Conservation (phyloP, 2,888 invertebrate genomes). For the Orthosia cruda region DNA sequence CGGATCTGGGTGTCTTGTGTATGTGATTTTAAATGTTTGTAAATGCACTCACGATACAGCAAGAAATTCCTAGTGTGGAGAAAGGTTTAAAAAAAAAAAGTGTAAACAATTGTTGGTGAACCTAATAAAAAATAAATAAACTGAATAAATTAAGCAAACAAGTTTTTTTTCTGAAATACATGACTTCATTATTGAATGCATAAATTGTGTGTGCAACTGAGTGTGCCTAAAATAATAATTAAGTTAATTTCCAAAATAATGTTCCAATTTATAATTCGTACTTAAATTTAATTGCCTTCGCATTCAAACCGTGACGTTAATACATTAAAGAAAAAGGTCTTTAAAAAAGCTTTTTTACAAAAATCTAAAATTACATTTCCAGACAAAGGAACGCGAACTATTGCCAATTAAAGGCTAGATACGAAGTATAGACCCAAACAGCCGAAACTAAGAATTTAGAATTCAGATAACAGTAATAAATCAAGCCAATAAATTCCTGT, state of each 20-base stretch:
- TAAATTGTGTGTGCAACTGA: background rate
- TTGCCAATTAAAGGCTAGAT: constrained; percentile 36
- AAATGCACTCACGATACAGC: too few species aligned
- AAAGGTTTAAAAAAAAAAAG: too few species aligned
- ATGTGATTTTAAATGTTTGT: too few species aligned
- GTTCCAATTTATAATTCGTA: background rate
- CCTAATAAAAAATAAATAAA: too few species aligned
- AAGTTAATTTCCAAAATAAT: too few species aligned
- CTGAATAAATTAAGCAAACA: too few species aligned
- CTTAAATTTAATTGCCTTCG: background rate
- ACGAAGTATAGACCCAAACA: constrained; percentile 40
- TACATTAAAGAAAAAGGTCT: background rate
- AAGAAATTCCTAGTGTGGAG: too few species aligned
- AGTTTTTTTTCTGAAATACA: background rate
- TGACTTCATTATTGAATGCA: background rate
- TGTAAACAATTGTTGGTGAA: too few species aligned
- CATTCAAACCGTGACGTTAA: constrained; percentile 13
- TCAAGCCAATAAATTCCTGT: constrained; percentile 75
- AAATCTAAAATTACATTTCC: constrained; percentile 37
- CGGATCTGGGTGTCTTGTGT: too few species aligned
- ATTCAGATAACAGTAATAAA: constrained; percentile 73
- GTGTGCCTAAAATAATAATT: too few species aligned
- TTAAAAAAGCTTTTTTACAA: background rate
- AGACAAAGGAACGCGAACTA: constrained; percentile 33
- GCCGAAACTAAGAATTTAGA: constrained; percentile 47